Conservation (phyloP, 2,888 invertebrate genomes). For the Smittia sp. region DNA sequence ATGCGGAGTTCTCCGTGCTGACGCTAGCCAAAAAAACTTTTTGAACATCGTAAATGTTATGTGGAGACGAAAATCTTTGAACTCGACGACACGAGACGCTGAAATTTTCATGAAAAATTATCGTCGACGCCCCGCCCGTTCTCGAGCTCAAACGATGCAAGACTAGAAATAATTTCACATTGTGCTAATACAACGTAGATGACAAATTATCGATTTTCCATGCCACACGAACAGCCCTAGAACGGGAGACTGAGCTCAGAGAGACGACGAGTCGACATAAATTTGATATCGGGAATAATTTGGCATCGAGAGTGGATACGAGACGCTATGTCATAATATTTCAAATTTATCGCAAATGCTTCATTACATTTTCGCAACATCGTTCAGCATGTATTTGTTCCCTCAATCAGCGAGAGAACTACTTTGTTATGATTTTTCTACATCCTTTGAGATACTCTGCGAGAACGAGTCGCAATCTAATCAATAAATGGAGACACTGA, state of each 20-base stretch:
- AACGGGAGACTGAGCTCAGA: neutral
- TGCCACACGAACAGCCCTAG: neutral
- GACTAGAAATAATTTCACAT: conserved; percentile 6
- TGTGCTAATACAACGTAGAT: conserved; percentile 19
- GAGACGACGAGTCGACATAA: conserved; percentile 5
- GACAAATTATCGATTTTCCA: conserved; percentile 38
- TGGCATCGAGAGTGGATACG: neutral
- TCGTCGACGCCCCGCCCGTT: neutral
- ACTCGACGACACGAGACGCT: neutral
- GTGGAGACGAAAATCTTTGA: neutral
- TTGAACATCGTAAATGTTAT: neutral
- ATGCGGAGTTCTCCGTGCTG: conserved; percentile 11
- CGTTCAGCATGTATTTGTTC: neutral
- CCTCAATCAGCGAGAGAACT: neutral
- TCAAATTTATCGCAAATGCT: conserved; percentile 21
- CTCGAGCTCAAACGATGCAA: neutral
- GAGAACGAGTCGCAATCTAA: neutral
- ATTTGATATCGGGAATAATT: conserved; percentile 28
- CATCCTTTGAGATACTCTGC: neutral
- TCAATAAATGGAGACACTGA: conserved; percentile 4
- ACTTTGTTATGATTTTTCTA: neutral
- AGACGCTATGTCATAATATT: conserved; percentile 35
- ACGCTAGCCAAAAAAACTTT: neutral
- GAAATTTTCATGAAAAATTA: conserved; percentile 9
- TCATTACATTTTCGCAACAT: conserved; percentile 12